Conservation (phyloP, 2,888 invertebrate genomes). For the Thereva unica region DNA sequence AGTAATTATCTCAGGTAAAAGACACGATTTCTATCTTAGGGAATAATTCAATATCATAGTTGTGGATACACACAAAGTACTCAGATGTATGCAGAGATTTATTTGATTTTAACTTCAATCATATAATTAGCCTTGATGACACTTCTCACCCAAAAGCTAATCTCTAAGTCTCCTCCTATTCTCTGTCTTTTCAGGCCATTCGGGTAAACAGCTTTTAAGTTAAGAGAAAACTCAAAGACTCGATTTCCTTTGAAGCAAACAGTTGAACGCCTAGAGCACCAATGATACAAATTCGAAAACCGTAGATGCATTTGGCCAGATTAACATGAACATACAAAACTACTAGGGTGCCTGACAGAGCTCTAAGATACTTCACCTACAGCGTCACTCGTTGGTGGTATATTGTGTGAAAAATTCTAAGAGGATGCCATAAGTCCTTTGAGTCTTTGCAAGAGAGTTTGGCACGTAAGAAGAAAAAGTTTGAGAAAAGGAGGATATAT, state of each 20-base stretch:
- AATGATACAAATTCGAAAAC: constrained; percentile 17
- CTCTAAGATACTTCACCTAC: not conserved
- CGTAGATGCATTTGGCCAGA: constrained; percentile 24
- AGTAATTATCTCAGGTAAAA: too few species aligned
- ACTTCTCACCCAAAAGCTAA: constrained; percentile 20
- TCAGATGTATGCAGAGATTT: too few species aligned
- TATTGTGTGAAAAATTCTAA: constrained; percentile 24
- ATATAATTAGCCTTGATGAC: constrained; percentile 20
- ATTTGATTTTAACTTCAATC: not conserved
- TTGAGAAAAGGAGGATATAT: not conserved
- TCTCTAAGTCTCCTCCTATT: constrained; percentile 25
- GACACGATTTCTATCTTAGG: too few species aligned
- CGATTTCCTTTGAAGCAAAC: constrained; percentile 16
- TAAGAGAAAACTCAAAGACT: constrained; percentile 11
- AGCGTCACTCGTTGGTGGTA: not conserved
- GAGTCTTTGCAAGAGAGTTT: constrained; percentile 10
- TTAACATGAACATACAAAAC: constrained; percentile 19
- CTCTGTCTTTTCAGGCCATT: constrained; percentile 24
- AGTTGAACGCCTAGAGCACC: constrained; percentile 12
- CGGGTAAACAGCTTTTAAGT: constrained; percentile 25
- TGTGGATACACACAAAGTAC: too few species aligned
- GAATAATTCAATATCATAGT: too few species aligned
- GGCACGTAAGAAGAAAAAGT: constrained; percentile 10
- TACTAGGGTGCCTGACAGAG: not conserved
- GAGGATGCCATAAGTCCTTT: constrained; percentile 30